These are phyloP conservation scores for Sisor rabdophorus DNA, from an alignment of 2,113 vertebrate genomes.

Conservation along the genomic window DNA sequence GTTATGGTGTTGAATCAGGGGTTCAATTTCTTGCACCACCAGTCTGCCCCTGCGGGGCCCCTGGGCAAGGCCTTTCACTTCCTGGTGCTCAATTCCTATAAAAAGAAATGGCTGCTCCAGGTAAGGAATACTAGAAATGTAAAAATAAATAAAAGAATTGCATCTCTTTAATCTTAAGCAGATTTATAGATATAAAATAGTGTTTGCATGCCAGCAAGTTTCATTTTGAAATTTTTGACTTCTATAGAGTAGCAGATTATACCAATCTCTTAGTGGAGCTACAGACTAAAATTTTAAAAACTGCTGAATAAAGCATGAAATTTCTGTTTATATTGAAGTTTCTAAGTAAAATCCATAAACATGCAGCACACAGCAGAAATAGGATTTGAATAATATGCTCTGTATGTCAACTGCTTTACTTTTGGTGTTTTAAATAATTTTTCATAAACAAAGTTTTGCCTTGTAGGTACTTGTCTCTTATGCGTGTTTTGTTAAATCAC, in stretches of 20 bases:
- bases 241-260: background rate
- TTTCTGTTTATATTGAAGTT: background rate
- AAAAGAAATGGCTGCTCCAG: too few species aligned
- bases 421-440: background rate
- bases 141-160: too few species aligned
- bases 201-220: background rate
- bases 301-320: background rate
- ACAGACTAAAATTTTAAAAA: background rate
- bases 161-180: too few species aligned
- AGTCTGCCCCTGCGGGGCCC: too few species aligned
- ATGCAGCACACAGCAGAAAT: background rate
- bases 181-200: background rate
- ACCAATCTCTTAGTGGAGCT: background rate
- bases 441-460: background rate
- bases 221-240: background rate
- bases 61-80: too few species aligned
- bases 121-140: too few species aligned
- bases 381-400: background rate
- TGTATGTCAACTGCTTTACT: background rate
- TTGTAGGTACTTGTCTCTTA: background rate
- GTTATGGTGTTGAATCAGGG: too few species aligned
- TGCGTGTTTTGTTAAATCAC: background rate
- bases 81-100: too few species aligned
- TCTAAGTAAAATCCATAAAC: background rate
- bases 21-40: too few species aligned